These are phyloP conservation scores for Catharus ustulatus DNA, from an alignment of 2,797 vertebrate genomes.

Conservation along the genomic window DNA sequence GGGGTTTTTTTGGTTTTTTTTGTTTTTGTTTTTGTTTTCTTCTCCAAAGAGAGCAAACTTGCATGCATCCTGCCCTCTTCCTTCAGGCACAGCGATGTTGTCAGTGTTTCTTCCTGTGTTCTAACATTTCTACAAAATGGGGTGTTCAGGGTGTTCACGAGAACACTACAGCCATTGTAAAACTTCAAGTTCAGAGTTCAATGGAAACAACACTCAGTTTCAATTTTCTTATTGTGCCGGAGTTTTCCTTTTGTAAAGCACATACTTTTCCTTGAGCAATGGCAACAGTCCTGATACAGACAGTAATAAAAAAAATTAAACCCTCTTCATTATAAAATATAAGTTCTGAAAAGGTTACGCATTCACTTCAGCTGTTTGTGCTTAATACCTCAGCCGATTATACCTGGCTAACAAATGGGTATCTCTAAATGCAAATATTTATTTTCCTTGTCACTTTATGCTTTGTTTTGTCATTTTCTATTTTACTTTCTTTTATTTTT, in stretches of 20 bases:
- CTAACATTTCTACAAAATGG: not conserved
- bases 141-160: not conserved
- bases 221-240: not conserved
- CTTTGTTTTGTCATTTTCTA: not conserved
- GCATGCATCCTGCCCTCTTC: not conserved
- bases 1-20: too few relatives aligned
- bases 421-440: not conserved
- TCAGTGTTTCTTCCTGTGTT: not conserved
- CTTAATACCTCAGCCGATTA: not conserved
- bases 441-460: not conserved
- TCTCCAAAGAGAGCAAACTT: not conserved
- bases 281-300: not conserved
- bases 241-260: not conserved
- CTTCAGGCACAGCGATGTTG: not conserved
- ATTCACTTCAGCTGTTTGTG: not conserved
- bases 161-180: not conserved
- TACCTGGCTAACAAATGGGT: not conserved
- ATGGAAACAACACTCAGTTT: not conserved
- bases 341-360: not conserved
- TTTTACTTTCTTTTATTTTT: accelerated
- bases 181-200: not conserved
- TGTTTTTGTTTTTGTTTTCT: too few relatives aligned
- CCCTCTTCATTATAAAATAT: not conserved
- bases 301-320: not conserved
- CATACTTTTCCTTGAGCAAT: not conserved